A percentile compares a stretch with the other conserved stretches of the same genome.
Evolutionary conservation across 1,140 invertebrate species (phyloP).

Genomic region (Euglossa dilemma): DNA sequence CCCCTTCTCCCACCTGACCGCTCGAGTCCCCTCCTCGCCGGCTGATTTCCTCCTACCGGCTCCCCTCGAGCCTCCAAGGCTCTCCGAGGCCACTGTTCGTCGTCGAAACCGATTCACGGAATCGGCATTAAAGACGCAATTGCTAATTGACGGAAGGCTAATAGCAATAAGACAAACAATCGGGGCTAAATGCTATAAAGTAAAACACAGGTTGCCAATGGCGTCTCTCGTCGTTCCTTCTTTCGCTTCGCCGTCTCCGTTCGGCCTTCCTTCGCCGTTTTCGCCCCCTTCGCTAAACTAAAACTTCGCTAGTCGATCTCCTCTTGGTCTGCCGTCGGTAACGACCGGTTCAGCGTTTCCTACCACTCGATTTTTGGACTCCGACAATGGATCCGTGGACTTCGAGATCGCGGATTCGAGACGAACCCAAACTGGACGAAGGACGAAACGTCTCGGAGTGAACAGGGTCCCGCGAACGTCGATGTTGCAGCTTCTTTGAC

Average conservation of each 20-base stretch:
- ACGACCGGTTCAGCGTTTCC: conserved; percentile 79
- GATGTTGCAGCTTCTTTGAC: neutral
- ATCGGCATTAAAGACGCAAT: conserved; percentile 82
- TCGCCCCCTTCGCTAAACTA: neutral
- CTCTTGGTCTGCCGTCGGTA: conserved; percentile 41
- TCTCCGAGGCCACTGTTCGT: neutral
- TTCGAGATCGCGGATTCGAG: too few relatives aligned
- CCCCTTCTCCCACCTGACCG: conserved; percentile 33
- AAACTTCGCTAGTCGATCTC: neutral
- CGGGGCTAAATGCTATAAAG: conserved; percentile 80
- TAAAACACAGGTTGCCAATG: conserved; percentile 79
- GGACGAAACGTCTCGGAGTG: neutral
- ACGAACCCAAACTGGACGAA: too few relatives aligned
- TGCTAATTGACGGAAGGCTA: conserved; percentile 81
- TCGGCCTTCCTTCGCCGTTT: conserved; percentile 16
- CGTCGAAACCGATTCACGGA: conserved; percentile 76
- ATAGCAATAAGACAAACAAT: conserved; percentile 83
- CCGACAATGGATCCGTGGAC: too few relatives aligned
- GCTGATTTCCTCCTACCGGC: conserved; percentile 23
- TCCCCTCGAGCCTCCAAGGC: conserved; percentile 28
- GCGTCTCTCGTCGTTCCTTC: conserved; percentile 39
- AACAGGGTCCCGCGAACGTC: neutral
- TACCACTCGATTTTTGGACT: conserved; percentile 52
- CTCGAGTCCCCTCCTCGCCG: conserved; percentile 1
- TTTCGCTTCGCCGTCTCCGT: conserved; percentile 1